Percentiles rank a stretch among this genome's conserved stretches.
Conservation (phyloP, 1,140 invertebrate species). For the Phortica variegata region DNA sequence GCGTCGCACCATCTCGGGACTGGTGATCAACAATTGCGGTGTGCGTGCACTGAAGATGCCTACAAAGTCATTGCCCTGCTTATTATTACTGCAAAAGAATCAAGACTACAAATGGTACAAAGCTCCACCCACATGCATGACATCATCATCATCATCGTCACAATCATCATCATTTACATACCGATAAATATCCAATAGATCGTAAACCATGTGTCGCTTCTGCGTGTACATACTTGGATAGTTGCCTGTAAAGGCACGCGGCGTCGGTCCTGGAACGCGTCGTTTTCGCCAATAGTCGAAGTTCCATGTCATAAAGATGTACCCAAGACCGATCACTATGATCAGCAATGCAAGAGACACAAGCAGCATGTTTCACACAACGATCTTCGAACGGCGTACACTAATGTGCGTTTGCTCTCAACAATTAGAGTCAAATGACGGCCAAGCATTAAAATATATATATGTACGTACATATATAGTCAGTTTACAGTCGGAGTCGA, state of each 20-base stretch:
- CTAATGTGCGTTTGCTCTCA: no score
- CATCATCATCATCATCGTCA: neutral
- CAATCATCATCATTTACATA: conserved; percentile 6
- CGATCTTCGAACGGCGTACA: no score
- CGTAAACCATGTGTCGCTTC: conserved; percentile 31
- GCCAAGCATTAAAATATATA: no score
- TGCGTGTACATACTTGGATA: conserved; percentile 30
- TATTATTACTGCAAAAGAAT: conserved; percentile 24
- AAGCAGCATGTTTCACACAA: no score
- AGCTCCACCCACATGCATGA: conserved; percentile 1
- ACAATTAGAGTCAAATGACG: no score
- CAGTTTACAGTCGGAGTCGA: no score
- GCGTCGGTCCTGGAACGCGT: conserved; percentile 41
- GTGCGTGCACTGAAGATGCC: conserved; percentile 32
- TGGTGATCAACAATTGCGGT: conserved; percentile 57
- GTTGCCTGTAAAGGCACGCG: conserved; percentile 38
- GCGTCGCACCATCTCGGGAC: conserved; percentile 58
- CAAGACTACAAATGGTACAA: neutral
- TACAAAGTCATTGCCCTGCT: conserved; percentile 37
- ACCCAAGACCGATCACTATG: conserved; percentile 26
- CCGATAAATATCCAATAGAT: conserved; percentile 38
- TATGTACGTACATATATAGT: no score
- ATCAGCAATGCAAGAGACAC: no score
- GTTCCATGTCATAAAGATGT: conserved; percentile 47
- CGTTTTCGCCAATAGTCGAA: conserved; percentile 49